Conservation (phyloP, 2,888 invertebrate species). For the Tinea pellionella region DNA sequence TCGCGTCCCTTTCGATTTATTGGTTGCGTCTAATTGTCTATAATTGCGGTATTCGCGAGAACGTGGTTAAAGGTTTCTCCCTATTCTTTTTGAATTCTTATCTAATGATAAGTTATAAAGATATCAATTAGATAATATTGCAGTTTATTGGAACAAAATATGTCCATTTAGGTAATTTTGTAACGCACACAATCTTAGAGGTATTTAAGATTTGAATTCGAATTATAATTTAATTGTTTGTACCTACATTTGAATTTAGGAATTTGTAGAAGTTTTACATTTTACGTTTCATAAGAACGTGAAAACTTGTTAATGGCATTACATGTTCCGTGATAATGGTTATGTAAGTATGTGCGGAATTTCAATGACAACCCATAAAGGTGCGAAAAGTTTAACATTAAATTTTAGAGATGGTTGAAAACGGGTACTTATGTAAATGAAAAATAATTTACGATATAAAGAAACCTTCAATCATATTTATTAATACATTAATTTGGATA, state of each 20-base stretch:
- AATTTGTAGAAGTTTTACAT: background rate
- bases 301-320: background rate
- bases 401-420: no score
- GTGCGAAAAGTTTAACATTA: background rate
- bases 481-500: background rate
- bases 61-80: background rate
- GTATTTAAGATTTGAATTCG: background rate
- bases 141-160: background rate
- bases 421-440: background rate
- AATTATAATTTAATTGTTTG: no score
- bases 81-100: conserved; percentile 11
- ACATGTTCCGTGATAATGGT: background rate
- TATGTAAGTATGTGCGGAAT: background rate
- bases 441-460: background rate
- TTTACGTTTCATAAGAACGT: background rate
- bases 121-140: conserved; percentile 1
- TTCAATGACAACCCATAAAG: background rate
- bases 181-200: background rate
- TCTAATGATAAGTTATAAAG: conserved; percentile 10
- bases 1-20: conserved; percentile 12
- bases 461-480: background rate
- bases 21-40: conserved; percentile 13
- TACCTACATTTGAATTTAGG: no score
- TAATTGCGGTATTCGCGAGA: conserved; percentile 13
- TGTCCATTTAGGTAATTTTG: background rate